Evolutionary conservation across 2,888 invertebrate genomes (phyloP).

Genomic region (Emmelina monodactyla): DNA sequence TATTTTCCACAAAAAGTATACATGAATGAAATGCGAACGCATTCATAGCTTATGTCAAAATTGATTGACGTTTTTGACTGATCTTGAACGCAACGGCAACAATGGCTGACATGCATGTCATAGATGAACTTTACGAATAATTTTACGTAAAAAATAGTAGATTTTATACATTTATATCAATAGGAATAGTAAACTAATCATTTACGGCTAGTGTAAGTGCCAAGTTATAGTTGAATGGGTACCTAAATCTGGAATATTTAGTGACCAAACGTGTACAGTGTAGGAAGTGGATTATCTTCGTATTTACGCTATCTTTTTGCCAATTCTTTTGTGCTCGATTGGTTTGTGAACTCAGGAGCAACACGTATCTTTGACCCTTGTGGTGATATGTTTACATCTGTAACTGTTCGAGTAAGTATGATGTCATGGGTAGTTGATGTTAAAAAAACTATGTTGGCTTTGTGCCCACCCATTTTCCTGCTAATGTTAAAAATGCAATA

Average conservation of each 20-base stretch:
- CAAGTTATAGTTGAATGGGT: too few relatives aligned
- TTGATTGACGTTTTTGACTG: conserved; percentile 15
- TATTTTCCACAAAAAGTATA: too few relatives aligned
- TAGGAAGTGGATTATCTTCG: conserved; percentile 49
- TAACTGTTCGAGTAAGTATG: conserved; percentile 58
- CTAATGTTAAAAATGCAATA: conserved; percentile 40
- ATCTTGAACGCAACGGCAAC: conserved; percentile 40
- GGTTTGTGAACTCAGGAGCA: too few relatives aligned
- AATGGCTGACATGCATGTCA: conserved; percentile 61
- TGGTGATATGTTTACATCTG: conserved; percentile 62
- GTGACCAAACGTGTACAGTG: conserved; percentile 30
- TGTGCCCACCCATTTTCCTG: conserved; percentile 63
- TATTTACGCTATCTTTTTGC: too few relatives aligned
- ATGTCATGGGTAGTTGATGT: conserved; percentile 50
- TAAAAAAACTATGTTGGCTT: conserved; percentile 61
- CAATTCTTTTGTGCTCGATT: too few relatives aligned
- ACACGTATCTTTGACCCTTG: conserved; percentile 16
- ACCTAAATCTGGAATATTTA: too few relatives aligned
- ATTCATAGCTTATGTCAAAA: conserved; percentile 22
- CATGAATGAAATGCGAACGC: conserved; percentile 35
- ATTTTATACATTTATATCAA: conserved; percentile 24
- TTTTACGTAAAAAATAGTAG: conserved; percentile 36
- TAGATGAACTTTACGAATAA: conserved; percentile 39
- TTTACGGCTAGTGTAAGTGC: too few relatives aligned
- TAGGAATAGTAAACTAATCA: conserved; percentile 19